These are phyloP conservation scores for Mactromeris polynyma DNA, from an alignment of 2,888 invertebrate genomes.

Conservation along the genomic window DNA sequence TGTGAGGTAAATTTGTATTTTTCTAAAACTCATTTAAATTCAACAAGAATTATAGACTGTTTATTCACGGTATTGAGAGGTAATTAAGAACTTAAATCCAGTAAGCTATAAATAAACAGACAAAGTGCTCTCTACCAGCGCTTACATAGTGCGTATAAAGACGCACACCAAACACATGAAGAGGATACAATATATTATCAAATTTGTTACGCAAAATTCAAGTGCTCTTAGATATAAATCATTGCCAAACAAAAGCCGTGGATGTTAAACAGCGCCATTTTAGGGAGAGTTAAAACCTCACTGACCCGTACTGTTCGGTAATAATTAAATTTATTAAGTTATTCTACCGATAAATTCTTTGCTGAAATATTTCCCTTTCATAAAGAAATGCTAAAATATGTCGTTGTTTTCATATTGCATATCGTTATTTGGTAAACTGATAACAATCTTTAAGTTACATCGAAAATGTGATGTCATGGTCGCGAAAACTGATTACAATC, in stretches of 20 bases:
- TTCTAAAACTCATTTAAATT: slow-evolving; percentile 12
- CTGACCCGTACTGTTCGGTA: background rate
- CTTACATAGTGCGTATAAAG: background rate
- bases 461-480: background rate
- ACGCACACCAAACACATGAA: background rate
- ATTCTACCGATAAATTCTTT: background rate
- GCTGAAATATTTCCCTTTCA: background rate
- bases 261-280: background rate
- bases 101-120: slow-evolving; percentile 9
- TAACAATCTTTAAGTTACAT: background rate
- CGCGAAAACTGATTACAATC: slow-evolving; percentile 23
- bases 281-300: background rate
- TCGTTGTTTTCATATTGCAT: background rate
- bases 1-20: slow-evolving; percentile 3
- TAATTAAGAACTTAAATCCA: background rate
- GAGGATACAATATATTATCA: slow-evolving; percentile 6
- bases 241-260: background rate
- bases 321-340: background rate
- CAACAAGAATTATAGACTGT: slow-evolving; percentile 22
- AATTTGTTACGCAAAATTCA: slow-evolving; percentile 15
- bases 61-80: background rate
- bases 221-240: background rate
- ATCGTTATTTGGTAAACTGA: background rate
- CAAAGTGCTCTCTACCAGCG: background rate
- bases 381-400: background rate